Evolutionary conservation across 2,797 vertebrate genomes (phyloP).

Genomic region (Scolopax rusticola): DNA sequence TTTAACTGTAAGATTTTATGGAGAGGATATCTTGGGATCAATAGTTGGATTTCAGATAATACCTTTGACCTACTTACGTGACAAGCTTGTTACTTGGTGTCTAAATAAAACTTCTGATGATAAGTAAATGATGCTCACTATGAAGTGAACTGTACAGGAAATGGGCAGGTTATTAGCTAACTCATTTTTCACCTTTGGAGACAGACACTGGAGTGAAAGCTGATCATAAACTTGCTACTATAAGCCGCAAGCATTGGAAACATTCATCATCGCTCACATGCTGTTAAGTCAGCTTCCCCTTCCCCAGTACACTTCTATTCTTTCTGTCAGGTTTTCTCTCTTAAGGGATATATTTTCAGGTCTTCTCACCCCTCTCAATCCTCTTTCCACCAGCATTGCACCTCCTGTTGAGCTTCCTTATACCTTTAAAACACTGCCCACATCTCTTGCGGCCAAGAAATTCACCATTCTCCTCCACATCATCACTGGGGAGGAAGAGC

Average conservation of each 20-base stretch:
- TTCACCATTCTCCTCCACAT: neutral
- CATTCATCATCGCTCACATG: neutral
- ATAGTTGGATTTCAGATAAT: neutral
- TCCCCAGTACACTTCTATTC: neutral
- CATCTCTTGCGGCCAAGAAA: neutral
- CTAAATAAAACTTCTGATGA: constrained; percentile 8
- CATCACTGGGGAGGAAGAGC: neutral
- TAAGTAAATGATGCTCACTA: neutral
- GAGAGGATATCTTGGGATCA: neutral
- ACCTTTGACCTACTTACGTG: neutral
- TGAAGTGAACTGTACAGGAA: neutral
- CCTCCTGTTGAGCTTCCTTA: neutral
- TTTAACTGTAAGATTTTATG: neutral
- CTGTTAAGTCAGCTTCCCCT: neutral
- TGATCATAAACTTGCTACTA: neutral
- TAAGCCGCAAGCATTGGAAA: neutral
- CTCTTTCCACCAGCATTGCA: neutral
- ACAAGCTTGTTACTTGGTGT: neutral
- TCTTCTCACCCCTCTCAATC: neutral
- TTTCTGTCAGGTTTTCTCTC: neutral
- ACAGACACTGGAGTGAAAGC: constrained; percentile 2
- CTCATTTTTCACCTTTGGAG: neutral
- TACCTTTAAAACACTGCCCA: neutral
- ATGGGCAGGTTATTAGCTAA: neutral
- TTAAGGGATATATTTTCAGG: neutral